Evolutionary conservation across 2,113 vertebrate species (phyloP), one percentile per base, ranked within the genome.

Genomic region (Agapornis roseicollis): DNA sequence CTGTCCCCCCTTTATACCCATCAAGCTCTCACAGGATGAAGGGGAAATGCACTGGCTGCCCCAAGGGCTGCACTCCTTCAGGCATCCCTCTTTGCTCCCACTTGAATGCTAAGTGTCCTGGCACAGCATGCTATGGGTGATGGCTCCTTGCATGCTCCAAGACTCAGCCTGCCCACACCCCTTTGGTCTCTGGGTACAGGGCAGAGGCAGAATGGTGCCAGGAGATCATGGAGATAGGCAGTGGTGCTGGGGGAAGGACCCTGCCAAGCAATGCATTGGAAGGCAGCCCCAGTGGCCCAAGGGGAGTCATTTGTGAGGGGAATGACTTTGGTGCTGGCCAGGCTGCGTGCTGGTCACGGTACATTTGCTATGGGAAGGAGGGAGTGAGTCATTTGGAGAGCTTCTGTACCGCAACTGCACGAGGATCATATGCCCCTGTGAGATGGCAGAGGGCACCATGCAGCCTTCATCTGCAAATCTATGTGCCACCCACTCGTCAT

Each of bases 331-430:
- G 41, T 1, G 0, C n/a, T 78, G 80, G 61, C 31, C 80, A 49
- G 55, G 81, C 69, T 87, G 60, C 0, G 0, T 4, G 5, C 13
- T 1, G 5, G 55, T 27, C 91, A 78, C 1, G 1, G 73, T 50
- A 53, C 42, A 22, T 46, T 50, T 80, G 56, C 69, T 44, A 19
- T 17, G 39, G 39, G 87, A 68, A 81, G 73, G 61, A 78, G 33
- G 7, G 10, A 50, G 69, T 42, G 61, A 89, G 63, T 91, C n/a
- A 68, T 58, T 66, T 24, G 41, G 28, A 14, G 89, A 84, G 61
- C 35, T 82, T 56, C 58, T 61, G 17, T 0, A 0, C 55, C 46
- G 23, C 7, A 4, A 33, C n/a, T 42, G 64, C 46, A 58, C 0
- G 0, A 84, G 50, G n/a, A 29, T 41, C 50, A 7, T 37, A 58